A percentile compares a stretch with the other conserved stretches of the same genome.
phyloP scores from a whole-genome alignment of 2,888 invertebrate genomes.

The Machimus atricapillus region DNA sequence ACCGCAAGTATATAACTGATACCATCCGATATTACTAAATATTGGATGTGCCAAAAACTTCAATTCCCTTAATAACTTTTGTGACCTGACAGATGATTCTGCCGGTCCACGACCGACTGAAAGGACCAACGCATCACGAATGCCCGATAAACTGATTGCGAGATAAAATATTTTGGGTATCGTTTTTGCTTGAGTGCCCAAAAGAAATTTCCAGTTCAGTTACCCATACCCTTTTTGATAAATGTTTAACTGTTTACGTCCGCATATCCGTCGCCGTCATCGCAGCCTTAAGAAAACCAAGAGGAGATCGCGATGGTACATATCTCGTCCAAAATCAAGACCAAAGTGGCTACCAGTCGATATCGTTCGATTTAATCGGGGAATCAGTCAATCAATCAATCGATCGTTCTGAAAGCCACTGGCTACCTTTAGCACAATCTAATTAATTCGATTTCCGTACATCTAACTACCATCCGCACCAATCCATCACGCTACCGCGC shows the following conservation, averaged over 20 bases:
- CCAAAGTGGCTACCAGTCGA: constrained; percentile 32
- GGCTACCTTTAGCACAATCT: constrained; percentile 28
- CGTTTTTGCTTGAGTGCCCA: constrained; percentile 7
- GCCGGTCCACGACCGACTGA: neutral
- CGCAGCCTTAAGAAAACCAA: neutral
- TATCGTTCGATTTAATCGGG: constrained; percentile 38
- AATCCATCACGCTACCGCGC: constrained; percentile 38
- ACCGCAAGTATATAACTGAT: neutral
- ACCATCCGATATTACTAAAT: neutral
- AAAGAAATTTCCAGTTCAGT: constrained; percentile 9
- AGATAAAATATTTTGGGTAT: neutral
- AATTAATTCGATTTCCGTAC: constrained; percentile 42
- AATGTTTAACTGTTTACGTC: constrained; percentile 13
- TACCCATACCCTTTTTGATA: neutral
- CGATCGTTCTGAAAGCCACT: constrained; percentile 13
- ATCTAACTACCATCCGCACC: constrained; percentile 38
- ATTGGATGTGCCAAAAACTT: neutral
- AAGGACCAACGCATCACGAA: neutral
- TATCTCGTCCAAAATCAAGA: constrained; percentile 28
- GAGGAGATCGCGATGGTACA: neutral
- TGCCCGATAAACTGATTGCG: neutral
- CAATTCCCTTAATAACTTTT: neutral
- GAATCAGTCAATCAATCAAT: constrained; percentile 41
- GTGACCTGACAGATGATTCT: neutral
- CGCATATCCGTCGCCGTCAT: neutral